Conservation (phyloP, 30 jellyfish, hydroid and myxozoan genomes). For the Aurelia coerulea region DNA sequence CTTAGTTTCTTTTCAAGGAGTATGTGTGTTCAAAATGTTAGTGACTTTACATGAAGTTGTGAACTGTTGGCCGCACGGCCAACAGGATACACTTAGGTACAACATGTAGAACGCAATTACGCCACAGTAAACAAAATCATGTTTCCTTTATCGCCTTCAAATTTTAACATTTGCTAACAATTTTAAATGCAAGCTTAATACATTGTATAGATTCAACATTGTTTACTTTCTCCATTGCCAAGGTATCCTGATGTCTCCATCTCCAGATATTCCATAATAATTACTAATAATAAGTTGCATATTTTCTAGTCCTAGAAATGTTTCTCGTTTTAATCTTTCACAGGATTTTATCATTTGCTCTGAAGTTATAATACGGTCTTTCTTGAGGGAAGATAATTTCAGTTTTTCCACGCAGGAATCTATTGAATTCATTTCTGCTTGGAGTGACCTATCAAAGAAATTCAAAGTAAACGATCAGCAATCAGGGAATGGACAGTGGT, state of each 20-base stretch:
- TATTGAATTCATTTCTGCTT: slow-evolving; percentile 34
- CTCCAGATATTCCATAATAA: slow-evolving; percentile 76
- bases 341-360: slow-evolving; percentile 68
- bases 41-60: too few relatives aligned
- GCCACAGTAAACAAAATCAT: too few relatives aligned
- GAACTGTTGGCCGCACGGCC: too few relatives aligned
- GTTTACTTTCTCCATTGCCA: slow-evolving; percentile 65
- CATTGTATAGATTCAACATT: too few relatives aligned
- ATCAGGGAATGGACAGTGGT: too few relatives aligned
- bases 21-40: too few relatives aligned
- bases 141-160: too few relatives aligned
- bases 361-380: slow-evolving; percentile 63
- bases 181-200: too few relatives aligned
- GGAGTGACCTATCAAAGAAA: slow-evolving; percentile 29
- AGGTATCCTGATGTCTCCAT: slow-evolving; percentile 76
- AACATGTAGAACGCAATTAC: too few relatives aligned
- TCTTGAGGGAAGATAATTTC: slow-evolving; percentile 29
- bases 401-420: slow-evolving; percentile 38
- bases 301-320: slow-evolving; percentile 34
- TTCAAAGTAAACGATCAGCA: neutral
- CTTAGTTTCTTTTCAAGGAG: too few relatives aligned
- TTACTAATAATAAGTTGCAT: slow-evolving; percentile 57
- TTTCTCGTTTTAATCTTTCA: slow-evolving; percentile 47
- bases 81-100: too few relatives aligned
- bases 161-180: too few relatives aligned